Evolutionary conservation across 2,888 invertebrate genomes (phyloP), one percentile per base, ranked within the genome.

Genomic region (Cephus rjabovi): DNA sequence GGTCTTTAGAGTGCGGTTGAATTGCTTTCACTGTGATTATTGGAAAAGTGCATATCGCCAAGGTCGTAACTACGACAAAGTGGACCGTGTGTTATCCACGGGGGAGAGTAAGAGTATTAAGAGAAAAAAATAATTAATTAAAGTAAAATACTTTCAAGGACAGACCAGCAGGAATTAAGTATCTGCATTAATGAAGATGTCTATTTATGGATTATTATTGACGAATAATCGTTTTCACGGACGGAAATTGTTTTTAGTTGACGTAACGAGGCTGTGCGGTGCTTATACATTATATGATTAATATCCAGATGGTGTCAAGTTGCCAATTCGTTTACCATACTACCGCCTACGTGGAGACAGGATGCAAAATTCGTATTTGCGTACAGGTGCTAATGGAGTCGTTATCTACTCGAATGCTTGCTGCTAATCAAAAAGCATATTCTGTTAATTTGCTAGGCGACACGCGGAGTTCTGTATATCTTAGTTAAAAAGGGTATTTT

Each of bases 21-120:
- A 89, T 87, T 86, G 85, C 85, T 89, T 88, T 87, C 86, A 86
- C 84, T 84, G 82, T 87, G 86, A 84, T 86, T 90, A 90, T 91
- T 88, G 90, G 90, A 90, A 91, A 89, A 89, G 79, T 81, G 83
- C 83, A 82, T 79, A 83, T 76, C 80, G 80, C 79, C 86, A 86
- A 88, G 85, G 85, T 83, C 84, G 84, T 81, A 79, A 75, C 76
- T 77, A 79, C 31, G 33, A 31, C 31, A 71, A 33, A 71, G 71
- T 33, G 71, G 71, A 71, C 31, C 23, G 56, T 23, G 56, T 56
- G 56, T 23, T 56, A 56, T 56, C 56, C 56, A 56, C 23, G 56
- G 23, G 56, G 23, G 23, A 56, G 23, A 56, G 23, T 56, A 56
- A 2, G 23, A 56, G 23, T 56, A 56, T 9, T 23, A 23, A 9